Percentiles rank a stretch among this genome's conserved stretches.
These are phyloP conservation scores for Vollenhovia emeryi DNA, from an alignment of 1,140 invertebrate genomes.

Conservation along the genomic window DNA sequence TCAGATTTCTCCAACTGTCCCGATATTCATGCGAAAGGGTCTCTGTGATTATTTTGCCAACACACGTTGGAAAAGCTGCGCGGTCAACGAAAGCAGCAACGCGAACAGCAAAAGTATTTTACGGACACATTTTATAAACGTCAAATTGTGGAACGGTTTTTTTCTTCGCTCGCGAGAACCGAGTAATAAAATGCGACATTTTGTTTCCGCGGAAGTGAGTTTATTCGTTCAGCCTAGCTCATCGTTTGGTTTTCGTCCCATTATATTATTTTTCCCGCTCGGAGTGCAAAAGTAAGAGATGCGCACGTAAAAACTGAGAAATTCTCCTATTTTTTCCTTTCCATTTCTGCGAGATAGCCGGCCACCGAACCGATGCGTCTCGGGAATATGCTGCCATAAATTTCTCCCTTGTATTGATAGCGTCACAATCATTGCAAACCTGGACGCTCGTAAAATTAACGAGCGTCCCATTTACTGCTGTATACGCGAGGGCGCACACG, in stretches of 20 bases:
- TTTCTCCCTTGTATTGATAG: constrained; percentile 27
- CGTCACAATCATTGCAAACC: constrained; percentile 16
- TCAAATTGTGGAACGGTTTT: neutral
- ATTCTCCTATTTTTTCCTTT: neutral
- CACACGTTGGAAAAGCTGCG: neutral
- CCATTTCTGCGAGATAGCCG: neutral
- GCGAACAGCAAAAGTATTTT: no score
- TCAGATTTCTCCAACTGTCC: neutral
- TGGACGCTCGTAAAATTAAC: constrained; percentile 42
- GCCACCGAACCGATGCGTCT: neutral
- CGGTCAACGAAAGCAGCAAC: neutral
- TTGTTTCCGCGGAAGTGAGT: neutral
- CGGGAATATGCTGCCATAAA: constrained; percentile 24
- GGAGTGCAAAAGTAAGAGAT: neutral
- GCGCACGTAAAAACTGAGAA: neutral
- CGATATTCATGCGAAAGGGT: neutral
- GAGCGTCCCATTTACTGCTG: constrained; percentile 27
- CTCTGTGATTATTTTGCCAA: neutral
- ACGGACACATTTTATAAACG: neutral
- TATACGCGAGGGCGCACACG: neutral
- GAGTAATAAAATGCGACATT: neutral
- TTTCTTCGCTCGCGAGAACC: neutral
- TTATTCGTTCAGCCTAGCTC: neutral
- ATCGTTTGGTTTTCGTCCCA: neutral
- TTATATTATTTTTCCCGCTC: neutral